Evolutionary conservation across 2,113 vertebrate genomes (phyloP).

Genomic region (Otis tarda): DNA sequence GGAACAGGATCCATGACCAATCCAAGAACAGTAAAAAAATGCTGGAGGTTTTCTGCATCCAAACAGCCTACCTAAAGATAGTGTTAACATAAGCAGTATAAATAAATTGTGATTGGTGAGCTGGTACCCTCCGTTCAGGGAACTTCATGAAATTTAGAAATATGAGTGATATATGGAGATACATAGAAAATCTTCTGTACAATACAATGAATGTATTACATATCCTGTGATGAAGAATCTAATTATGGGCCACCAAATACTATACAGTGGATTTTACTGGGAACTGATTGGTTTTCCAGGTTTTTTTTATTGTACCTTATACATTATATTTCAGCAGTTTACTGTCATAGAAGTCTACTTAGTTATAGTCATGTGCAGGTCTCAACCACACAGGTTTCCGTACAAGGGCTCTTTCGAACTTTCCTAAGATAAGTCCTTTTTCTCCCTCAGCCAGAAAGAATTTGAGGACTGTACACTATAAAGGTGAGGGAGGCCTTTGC

Average conservation of each 20-base stretch:
- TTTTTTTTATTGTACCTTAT: background rate
- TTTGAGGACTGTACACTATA: background rate
- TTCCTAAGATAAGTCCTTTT: background rate
- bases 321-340: background rate
- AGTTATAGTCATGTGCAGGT: background rate
- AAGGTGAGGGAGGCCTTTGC: background rate
- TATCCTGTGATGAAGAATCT: background rate
- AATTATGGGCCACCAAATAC: background rate
- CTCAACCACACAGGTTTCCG: background rate
- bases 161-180: background rate
- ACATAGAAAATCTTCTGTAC: background rate
- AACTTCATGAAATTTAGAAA: background rate
- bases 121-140: background rate
- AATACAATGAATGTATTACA: rapidly evolving
- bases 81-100: background rate
- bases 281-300: background rate
- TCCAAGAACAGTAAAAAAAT: background rate
- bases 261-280: background rate
- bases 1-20: background rate
- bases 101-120: background rate
- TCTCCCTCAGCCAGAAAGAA: background rate
- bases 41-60: background rate
- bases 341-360: background rate
- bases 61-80: background rate
- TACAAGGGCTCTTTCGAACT: background rate